phyloP scores from a whole-genome alignment of 1,140 invertebrate species.

The Drosophila seguyi region DNA sequence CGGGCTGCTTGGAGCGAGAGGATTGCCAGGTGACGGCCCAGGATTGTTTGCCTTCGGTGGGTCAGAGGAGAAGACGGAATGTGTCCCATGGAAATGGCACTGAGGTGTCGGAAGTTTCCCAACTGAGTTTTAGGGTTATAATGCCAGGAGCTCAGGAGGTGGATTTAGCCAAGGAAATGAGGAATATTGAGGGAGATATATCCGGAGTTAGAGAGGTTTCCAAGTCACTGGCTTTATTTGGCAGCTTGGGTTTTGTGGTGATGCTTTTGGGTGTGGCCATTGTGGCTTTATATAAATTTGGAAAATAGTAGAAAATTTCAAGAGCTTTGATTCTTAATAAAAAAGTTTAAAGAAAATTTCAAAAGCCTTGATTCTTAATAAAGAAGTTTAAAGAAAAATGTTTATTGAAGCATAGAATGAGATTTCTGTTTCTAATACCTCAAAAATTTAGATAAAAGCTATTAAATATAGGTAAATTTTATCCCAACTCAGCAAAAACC shows the following conservation, averaged over 20 bases:
- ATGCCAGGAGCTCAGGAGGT: constrained; percentile 33
- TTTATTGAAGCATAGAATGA: background rate
- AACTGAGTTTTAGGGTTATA: constrained; percentile 68
- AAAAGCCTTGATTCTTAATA: no score
- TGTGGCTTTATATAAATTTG: constrained; percentile 56
- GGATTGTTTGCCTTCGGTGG: constrained; percentile 55
- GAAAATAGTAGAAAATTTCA: constrained; percentile 27
- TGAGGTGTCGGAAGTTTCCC: constrained; percentile 70
- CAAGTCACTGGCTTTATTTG: constrained; percentile 55
- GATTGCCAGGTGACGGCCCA: constrained; percentile 86
- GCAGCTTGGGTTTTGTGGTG: constrained; percentile 66
- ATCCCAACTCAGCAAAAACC: no score
- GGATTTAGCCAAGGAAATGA: background rate
- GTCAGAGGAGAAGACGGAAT: constrained; percentile 58
- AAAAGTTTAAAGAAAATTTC: no score
- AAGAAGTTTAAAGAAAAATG: background rate
- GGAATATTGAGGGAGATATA: background rate
- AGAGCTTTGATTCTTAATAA: background rate
- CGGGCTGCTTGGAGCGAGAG: constrained; percentile 87
- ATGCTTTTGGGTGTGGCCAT: constrained; percentile 59
- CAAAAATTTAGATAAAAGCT: no score
- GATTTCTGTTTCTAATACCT: no score
- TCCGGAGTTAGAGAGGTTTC: background rate
- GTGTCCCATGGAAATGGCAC: constrained; percentile 21
- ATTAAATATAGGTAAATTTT: no score